These are phyloP conservation scores for Babyrousa celebensis DNA, from an alignment of 2,797 vertebrate genomes.

Conservation along the genomic window DNA sequence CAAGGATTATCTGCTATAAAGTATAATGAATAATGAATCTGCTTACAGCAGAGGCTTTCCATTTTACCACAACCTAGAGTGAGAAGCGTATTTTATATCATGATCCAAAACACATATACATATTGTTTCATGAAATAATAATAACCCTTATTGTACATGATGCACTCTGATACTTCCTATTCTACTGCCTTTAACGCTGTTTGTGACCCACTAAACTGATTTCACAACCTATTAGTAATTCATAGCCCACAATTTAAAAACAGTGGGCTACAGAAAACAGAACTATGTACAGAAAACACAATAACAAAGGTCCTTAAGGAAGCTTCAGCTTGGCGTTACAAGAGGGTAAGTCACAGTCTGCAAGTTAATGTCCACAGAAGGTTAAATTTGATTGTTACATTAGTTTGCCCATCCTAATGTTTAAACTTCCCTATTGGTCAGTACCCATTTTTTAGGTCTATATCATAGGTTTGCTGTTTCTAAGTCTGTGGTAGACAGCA, in stretches of 20 bases:
- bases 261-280: neutral
- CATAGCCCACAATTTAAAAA: constrained; percentile 44
- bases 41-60: constrained; percentile 32
- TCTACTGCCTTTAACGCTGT: constrained; percentile 13
- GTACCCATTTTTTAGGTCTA: neutral
- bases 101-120: neutral
- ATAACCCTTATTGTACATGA: neutral
- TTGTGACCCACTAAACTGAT: constrained; percentile 1
- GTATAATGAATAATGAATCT: constrained; percentile 31
- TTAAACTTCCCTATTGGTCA: constrained; percentile 1
- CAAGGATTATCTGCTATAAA: neutral
- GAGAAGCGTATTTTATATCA: constrained; percentile 46
- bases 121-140: constrained; percentile 44
- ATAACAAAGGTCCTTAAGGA: constrained; percentile 21
- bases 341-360: constrained; percentile 7
- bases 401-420: neutral
- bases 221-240: constrained; percentile 41
- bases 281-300: constrained; percentile 29
- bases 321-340: neutral
- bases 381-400: neutral
- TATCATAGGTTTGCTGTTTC: neutral
- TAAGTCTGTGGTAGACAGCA: neutral
- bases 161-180: neutral
- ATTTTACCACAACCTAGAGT: constrained; percentile 26
- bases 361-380: neutral